phyloP scores from a whole-genome alignment of 1,140 invertebrate species.

The Parapsyche elsis region DNA sequence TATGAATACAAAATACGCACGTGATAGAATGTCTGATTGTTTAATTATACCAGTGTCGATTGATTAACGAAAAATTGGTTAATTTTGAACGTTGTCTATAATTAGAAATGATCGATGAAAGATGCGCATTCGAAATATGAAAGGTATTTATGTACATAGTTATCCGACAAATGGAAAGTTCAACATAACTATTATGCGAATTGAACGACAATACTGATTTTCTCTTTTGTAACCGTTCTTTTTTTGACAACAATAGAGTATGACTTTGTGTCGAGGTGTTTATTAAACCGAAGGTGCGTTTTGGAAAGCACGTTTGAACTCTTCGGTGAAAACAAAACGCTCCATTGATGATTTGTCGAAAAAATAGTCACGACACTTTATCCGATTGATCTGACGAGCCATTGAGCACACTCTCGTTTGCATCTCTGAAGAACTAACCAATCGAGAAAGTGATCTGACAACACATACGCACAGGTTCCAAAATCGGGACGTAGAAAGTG shows the following conservation, averaged over 20 bases:
- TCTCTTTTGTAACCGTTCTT: not conserved
- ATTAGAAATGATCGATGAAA: too few relatives aligned
- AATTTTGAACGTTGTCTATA: too few relatives aligned
- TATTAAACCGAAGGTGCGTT: not conserved
- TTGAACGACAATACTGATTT: not conserved
- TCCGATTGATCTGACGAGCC: not conserved
- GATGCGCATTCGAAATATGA: too few relatives aligned
- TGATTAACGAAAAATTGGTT: too few relatives aligned
- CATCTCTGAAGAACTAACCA: not conserved
- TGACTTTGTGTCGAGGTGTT: not conserved
- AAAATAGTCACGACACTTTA: too few relatives aligned
- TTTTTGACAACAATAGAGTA: constrained; percentile 20
- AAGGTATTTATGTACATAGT: too few relatives aligned
- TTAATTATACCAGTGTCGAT: too few relatives aligned
- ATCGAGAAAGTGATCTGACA: constrained; percentile 52
- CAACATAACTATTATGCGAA: not conserved
- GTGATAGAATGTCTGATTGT: too few relatives aligned
- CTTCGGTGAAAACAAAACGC: constrained; percentile 1
- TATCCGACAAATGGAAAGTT: not conserved
- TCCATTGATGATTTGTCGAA: not conserved
- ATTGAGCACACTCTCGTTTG: not conserved
- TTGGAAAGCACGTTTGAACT: not conserved
- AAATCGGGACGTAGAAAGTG: constrained; percentile 55
- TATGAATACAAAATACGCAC: too few relatives aligned
- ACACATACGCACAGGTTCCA: constrained; percentile 22